Evolutionary conservation across 2,113 vertebrate genomes (phyloP).

Genomic region (Xyrauchen texanus): DNA sequence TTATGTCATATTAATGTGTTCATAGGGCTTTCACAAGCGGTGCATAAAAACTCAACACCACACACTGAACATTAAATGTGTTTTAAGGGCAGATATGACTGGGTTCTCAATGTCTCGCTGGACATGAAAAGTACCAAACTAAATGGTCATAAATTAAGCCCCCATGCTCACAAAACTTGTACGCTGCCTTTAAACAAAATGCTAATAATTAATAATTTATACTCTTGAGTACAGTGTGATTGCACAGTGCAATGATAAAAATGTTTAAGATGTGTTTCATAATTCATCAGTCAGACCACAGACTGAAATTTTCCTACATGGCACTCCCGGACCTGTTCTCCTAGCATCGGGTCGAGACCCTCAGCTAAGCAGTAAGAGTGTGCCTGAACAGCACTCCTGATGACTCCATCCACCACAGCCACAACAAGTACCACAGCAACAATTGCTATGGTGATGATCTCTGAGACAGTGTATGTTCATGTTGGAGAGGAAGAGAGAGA

Average conservation of each 20-base stretch:
- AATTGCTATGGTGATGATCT: constrained; percentile 87
- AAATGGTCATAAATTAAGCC: constrained; percentile 8
- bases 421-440: constrained; percentile 81
- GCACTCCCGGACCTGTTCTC: constrained; percentile 82
- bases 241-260: constrained; percentile 6
- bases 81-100: neutral
- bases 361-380: constrained; percentile 73
- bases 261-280: neutral
- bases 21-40: constrained; percentile 4
- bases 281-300: constrained; percentile 70
- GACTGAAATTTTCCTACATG: constrained; percentile 78
- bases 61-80: constrained; percentile 1
- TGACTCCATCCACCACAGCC: constrained; percentile 75
- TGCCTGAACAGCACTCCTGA: constrained; percentile 75
- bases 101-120: neutral
- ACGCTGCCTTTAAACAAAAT: neutral
- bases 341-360: constrained; percentile 84
- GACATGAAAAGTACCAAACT: neutral
- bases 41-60: neutral
- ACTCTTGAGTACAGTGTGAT: neutral
- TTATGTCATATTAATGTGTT: constrained; percentile 14
- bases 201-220: constrained; percentile 9
- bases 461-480: constrained; percentile 78
- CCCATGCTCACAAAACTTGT: neutral
- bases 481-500: constrained; percentile 63